Evolutionary conservation across 2,113 vertebrate genomes (phyloP).

Genomic region (Ageneiosus marmoratus): DNA sequence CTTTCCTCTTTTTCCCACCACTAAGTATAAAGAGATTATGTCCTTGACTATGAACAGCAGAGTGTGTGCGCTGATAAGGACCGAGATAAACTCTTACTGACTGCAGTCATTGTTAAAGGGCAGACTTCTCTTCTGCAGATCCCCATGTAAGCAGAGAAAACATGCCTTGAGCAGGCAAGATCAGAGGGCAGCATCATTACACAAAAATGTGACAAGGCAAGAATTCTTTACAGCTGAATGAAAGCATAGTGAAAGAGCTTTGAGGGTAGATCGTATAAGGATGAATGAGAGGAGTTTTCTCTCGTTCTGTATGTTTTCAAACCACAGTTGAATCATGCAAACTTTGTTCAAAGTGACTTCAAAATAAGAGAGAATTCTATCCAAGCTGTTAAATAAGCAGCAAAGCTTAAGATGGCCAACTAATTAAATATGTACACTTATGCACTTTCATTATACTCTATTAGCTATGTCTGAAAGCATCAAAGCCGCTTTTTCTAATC

Average conservation of each 20-base stretch:
- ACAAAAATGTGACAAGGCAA: conserved; percentile 45
- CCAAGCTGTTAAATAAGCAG: background rate
- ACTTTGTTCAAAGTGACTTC: background rate
- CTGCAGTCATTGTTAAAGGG: conserved; percentile 49
- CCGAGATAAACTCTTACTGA: conserved; percentile 50
- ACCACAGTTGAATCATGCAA: background rate
- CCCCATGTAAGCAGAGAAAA: conserved; percentile 19
- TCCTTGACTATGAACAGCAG: conserved; percentile 36
- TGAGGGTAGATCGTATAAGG: background rate
- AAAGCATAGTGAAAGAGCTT: conserved; percentile 26
- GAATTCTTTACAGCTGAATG: conserved; percentile 42
- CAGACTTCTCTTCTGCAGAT: conserved; percentile 32
- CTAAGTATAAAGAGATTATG: conserved; percentile 38
- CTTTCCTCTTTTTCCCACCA: conserved; percentile 21
- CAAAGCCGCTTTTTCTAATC: background rate
- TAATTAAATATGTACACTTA: background rate
- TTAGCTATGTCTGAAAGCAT: background rate
- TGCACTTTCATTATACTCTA: background rate
- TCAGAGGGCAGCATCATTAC: conserved; percentile 40
- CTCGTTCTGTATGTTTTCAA: background rate
- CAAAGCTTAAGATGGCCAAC: background rate
- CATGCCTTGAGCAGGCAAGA: conserved; percentile 27
- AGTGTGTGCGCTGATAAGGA: conserved; percentile 44
- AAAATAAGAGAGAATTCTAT: background rate
- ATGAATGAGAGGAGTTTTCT: conserved; percentile 21